Conservation (phyloP, 2,888 invertebrate species). For the Pyrocoelia pectoralis region DNA sequence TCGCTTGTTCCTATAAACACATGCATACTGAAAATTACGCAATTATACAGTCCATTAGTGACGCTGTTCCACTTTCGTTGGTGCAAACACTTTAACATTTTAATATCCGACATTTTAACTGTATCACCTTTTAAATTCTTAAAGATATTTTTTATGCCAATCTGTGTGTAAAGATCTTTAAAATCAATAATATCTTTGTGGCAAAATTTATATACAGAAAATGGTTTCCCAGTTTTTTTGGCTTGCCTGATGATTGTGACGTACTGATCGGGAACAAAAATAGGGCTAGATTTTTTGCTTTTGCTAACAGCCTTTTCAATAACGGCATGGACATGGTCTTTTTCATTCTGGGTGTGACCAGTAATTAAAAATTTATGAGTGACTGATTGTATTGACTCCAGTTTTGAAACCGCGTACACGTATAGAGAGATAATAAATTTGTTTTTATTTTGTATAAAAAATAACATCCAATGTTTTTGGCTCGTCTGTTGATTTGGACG, state of each 20-base stretch:
- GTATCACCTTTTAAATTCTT: not conserved
- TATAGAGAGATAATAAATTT: constrained; percentile 24
- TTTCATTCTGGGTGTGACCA: constrained; percentile 17
- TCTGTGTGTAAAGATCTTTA: constrained; percentile 5
- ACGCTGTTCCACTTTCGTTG: no score
- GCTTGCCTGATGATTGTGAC: not conserved
- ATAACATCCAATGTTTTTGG: no score
- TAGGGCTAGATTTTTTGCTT: not conserved
- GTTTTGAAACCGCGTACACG: constrained; percentile 17
- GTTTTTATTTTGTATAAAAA: constrained; percentile 35
- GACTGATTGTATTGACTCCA: not conserved
- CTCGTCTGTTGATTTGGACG: no score
- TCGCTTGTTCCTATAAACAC: no score
- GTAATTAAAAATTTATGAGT: no score
- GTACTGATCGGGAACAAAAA: not conserved
- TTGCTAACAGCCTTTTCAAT: constrained; percentile 5
- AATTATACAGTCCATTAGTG: no score
- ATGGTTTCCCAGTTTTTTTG: constrained; percentile 8
- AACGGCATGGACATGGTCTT: constrained; percentile 4
- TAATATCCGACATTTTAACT: not conserved
- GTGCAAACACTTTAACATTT: no score
- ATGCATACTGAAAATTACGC: no score
- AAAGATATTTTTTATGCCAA: not conserved
- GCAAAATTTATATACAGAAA: not conserved
- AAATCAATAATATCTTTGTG: constrained; percentile 5